Evolutionary conservation across 2,113 vertebrate species (phyloP), one percentile per base, ranked within the genome.

Genomic region (Dasypus novemcinctus): DNA sequence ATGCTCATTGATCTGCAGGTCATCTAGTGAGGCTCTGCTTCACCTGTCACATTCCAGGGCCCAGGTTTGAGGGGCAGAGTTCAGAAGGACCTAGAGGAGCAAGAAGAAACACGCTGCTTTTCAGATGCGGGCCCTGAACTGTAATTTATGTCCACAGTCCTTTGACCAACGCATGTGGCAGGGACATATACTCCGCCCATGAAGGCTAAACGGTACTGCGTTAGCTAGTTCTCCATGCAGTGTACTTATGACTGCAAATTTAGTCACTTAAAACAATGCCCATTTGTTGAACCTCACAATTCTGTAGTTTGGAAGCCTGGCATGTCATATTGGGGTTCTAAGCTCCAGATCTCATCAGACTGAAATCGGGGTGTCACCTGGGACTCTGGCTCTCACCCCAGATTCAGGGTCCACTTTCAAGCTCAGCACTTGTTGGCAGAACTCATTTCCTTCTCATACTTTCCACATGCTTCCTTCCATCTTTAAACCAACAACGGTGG

Each of bases 71-170:
- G 21, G 57, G 49, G 21, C 43, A 64, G 20, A 88, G 27, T n/a
- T n/a, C 54, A 81, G 20, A 46, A 43, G n/a, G 11, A 31, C 66
- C 57, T n/a, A 13, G 36, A 49, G 12, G 2, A n/a, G 4, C 1
- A 61, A 87, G 20, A 66, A 54, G 46, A 82, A 41, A 54, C 11
- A n/a, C 23, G 27, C 2, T 66, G 1, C 25, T 41, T 20, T 72
- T 80, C 3, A 11, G 10, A 52, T 72, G 10, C 14, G 31, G 61
- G 66, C 64, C 27, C 33, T 0, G 10, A 41, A 2, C 0, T 0
- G 27, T 25, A n/a, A 63, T 41, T 81, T 63, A n/a, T 64, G 27
- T n/a, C 54, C 36, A 43, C 43, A 5, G 31, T 75, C 64, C 8
- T 1, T 43, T 31, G n/a, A 11, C 43, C 31, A 38, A 13, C 20